Conservation (phyloP, 2,113 vertebrate species). For the Choloepus hoffmanni region DNA sequence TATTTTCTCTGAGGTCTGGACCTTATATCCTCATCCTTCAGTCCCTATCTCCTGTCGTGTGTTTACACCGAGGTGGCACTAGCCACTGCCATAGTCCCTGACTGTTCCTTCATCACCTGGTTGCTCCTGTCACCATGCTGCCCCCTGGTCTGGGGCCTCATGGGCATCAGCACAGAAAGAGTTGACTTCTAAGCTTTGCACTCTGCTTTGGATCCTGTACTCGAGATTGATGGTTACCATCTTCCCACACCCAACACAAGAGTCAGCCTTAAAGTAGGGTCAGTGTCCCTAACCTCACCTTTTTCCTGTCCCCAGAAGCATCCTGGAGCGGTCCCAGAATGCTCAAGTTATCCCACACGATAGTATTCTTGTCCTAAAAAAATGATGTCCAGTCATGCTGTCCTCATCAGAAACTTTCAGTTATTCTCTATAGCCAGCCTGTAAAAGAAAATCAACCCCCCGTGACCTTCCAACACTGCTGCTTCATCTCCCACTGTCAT, state of each 20-base stretch:
- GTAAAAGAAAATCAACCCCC: not conserved
- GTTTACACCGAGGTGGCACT: not conserved
- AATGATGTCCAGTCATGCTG: not conserved
- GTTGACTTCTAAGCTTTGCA: not conserved
- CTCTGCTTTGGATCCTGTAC: not conserved
- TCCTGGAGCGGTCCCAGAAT: not conserved
- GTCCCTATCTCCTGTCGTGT: not conserved
- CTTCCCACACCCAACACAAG: not conserved
- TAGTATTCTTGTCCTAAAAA: not conserved
- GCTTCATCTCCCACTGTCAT: not conserved
- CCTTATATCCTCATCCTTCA: not conserved
- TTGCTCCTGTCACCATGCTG: not conserved
- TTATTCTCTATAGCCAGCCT: not conserved
- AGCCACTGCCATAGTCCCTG: too few relatives aligned
- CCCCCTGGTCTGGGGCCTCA: not conserved
- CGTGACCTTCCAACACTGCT: not conserved
- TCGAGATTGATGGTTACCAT: not conserved
- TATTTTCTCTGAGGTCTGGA: not conserved
- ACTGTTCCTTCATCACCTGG: not conserved
- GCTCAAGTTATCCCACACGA: not conserved
- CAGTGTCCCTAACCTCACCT: not conserved
- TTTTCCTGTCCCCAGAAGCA: not conserved
- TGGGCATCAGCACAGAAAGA: not conserved
- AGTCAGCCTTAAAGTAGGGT: not conserved
- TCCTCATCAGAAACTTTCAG: not conserved